These are phyloP conservation scores for Brachionus asplanchnoidis DNA, from an alignment of 1,140 invertebrate species.

Conservation along the genomic window DNA sequence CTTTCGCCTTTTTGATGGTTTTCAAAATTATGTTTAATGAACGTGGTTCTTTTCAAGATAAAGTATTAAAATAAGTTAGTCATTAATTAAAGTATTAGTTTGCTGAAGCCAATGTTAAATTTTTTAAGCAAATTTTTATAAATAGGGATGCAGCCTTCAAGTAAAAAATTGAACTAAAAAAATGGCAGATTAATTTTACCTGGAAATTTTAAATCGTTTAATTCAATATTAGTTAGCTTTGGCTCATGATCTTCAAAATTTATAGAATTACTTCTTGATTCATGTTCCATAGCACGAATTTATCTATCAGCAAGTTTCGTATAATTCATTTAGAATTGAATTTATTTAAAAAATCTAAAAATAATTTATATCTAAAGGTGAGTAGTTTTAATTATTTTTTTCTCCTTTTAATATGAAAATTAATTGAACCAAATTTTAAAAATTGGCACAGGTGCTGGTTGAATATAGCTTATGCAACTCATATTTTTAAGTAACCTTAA, in stretches of 20 bases:
- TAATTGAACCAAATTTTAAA: too few species aligned
- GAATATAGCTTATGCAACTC: background rate
- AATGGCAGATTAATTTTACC: background rate
- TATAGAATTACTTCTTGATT: background rate
- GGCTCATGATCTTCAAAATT: background rate
- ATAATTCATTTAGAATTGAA: background rate
- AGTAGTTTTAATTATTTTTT: too few species aligned
- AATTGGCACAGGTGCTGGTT: background rate
- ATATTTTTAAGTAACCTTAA: background rate
- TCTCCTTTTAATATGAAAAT: too few species aligned
- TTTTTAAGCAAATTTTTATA: background rate
- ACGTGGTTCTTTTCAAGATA: background rate
- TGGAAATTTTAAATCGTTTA: background rate
- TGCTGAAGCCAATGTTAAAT: background rate
- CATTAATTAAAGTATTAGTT: background rate
- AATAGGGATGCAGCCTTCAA: background rate
- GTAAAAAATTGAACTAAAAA: background rate
- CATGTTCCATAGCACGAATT: background rate
- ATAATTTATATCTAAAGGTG: background rate
- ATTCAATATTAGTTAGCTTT: background rate
- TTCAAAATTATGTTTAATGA: slow-evolving; percentile 26
- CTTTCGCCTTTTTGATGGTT: slow-evolving; percentile 30
- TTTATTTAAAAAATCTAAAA: background rate
- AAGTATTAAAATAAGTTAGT: background rate
- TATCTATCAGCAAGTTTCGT: background rate